These are phyloP conservation scores for Petrolisthes cinctipes DNA, from an alignment of 2,888 invertebrate genomes.

Conservation along the genomic window DNA sequence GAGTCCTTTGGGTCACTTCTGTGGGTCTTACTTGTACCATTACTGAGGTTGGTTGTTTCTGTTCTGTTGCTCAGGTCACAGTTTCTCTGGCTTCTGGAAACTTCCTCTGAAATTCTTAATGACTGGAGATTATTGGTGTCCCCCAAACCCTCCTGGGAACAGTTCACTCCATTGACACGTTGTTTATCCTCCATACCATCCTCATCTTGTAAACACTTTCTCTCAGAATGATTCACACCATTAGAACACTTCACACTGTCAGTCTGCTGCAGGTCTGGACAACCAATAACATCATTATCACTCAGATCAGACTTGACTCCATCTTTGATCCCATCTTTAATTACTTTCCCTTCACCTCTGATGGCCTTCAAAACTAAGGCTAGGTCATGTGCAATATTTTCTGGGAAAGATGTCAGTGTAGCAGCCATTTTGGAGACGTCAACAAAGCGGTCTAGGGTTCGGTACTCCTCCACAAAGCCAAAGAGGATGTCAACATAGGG, in stretches of 20 bases:
- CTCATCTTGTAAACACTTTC: too few species aligned
- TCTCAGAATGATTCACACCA: constrained; percentile 22
- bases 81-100: neutral
- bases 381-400: constrained; percentile 45
- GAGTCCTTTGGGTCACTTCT: neutral
- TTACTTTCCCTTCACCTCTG: constrained; percentile 27
- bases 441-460: constrained; percentile 70
- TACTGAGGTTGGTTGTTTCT: neutral
- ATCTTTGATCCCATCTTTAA: constrained; percentile 28
- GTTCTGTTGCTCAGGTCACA: neutral
- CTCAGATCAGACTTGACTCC: neutral
- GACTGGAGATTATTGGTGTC: neutral
- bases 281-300: neutral
- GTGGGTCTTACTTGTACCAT: neutral
- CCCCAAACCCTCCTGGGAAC: neutral
- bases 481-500: constrained; percentile 73
- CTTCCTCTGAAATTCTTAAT: neutral
- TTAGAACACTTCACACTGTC: neutral
- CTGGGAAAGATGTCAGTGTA: neutral
- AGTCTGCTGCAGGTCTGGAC: neutral
- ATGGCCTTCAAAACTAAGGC: constrained; percentile 41
- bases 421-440: constrained; percentile 42
- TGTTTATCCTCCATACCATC: constrained; percentile 3
- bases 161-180: neutral
- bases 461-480: constrained; percentile 75